Percentiles rank a stretch among this genome's conserved stretches.
These are phyloP conservation scores for Delia radicum DNA, from an alignment of 1,140 invertebrate genomes.

Conservation along the genomic window DNA sequence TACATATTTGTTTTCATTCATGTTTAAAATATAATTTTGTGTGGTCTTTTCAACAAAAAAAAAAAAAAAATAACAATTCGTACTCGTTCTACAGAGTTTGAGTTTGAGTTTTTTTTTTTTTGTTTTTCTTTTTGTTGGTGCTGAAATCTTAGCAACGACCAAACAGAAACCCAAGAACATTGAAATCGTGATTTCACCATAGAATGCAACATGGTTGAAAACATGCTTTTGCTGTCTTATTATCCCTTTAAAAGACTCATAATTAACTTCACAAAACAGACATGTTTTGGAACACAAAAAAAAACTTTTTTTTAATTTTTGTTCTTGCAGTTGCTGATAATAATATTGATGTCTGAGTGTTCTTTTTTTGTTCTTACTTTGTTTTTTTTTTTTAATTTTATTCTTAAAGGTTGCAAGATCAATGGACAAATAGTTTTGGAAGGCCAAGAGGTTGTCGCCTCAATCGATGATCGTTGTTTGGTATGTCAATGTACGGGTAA, in stretches of 20 bases:
- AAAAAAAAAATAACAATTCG: background rate
- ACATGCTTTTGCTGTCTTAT: background rate
- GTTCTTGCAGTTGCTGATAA: no score
- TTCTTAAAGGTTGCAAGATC: slow-evolving; percentile 70
- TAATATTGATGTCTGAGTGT: no score
- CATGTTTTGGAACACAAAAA: background rate
- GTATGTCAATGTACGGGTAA: slow-evolving; percentile 79
- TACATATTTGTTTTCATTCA: background rate
- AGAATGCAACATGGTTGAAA: slow-evolving; percentile 2
- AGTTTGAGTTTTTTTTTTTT: no score
- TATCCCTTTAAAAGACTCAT: slow-evolving; percentile 8
- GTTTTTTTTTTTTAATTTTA: background rate
- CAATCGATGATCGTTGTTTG: slow-evolving; percentile 80
- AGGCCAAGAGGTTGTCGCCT: slow-evolving; percentile 75
- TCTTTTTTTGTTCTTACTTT: no score
- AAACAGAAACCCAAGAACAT: slow-evolving; percentile 4
- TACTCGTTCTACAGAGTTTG: no score
- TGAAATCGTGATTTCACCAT: slow-evolving; percentile 18
- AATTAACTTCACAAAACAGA: slow-evolving; percentile 2
- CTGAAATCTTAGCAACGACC: background rate
- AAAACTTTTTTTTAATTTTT: background rate
- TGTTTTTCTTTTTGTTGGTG: no score
- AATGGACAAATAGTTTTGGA: slow-evolving; percentile 69
- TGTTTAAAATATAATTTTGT: background rate
- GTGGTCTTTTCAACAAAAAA: background rate